Percentiles rank a stretch among this genome's conserved stretches.
phyloP scores from a whole-genome alignment of 2,113 vertebrate genomes.

The Hydrolagus affinis region DNA sequence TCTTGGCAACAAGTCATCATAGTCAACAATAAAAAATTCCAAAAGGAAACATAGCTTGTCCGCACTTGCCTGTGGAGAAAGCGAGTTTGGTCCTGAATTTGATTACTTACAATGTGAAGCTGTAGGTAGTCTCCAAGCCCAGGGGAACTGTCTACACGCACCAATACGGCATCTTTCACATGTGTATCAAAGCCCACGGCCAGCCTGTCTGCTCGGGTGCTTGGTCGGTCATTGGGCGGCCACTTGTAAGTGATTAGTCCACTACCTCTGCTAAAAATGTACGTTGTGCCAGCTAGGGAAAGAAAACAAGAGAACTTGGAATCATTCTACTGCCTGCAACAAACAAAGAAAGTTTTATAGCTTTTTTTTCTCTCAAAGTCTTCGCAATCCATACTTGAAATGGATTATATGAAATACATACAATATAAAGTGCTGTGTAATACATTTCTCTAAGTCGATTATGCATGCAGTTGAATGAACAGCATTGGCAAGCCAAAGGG shows the following conservation, averaged over 20 bases:
- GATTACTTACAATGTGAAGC: slow-evolving; percentile 94
- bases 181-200: slow-evolving; percentile 96
- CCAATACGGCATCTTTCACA: slow-evolving; percentile 86
- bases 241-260: slow-evolving; percentile 96
- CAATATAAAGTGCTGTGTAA: too few species aligned
- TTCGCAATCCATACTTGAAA: background rate
- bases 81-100: background rate
- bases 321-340: background rate
- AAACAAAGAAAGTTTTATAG: background rate
- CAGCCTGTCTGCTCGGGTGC: slow-evolving; percentile 91
- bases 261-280: slow-evolving; percentile 95
- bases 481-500: too few species aligned
- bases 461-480: too few species aligned
- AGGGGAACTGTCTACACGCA: slow-evolving; percentile 92
- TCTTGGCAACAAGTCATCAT: background rate
- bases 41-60: background rate
- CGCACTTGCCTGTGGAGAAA: background rate
- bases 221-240: slow-evolving; percentile 94
- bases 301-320: slow-evolving; percentile 35
- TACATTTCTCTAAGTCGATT: background rate
- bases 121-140: slow-evolving; percentile 95
- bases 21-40: background rate
- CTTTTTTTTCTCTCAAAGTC: background rate
- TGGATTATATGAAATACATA: background rate
- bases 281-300: slow-evolving; percentile 85